Base-by-base conservation (phyloP, 2,797 vertebrate species). In the Pterois miles region DNA sequence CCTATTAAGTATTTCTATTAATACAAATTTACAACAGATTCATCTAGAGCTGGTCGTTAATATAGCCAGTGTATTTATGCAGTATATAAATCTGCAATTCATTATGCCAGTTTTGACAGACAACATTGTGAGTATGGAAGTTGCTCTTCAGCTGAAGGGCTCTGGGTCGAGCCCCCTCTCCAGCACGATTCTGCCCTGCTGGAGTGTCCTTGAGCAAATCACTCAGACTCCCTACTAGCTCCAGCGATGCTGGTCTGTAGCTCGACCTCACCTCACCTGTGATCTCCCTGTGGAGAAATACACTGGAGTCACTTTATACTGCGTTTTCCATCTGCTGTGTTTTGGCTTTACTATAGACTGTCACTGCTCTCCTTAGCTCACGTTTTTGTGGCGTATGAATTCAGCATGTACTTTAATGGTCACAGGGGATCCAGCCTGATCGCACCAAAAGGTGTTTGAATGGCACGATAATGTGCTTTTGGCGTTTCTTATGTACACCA, bases 181-280 rank as follows among this genome's bases (percentile, higher is more conserved):
- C 68, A 43, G 63, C 73, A 75, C 64, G 72, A 68, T 81, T 75
- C 68, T 70, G 29, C 62, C 82, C 65, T 52, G 52, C 60, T 91
- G 31, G 81, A 88, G 86, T 71, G 71, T 83, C 83, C 87, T 91
- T 73, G 48, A 88, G 63, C 83, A 84, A 87, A 83, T 82, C 79
- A 77, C 72, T 80, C 66, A 58, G 36, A 48, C 46, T 66, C 52
- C 62, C 9, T 11, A 5, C 43, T 36, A 29, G 54, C 64, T 74
- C 69, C 29, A 48, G 71, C 18, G 4, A 71, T 31, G 65, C 74
- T 27, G 48, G 22, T 68, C 60, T 71, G 58, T 48, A 69, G 62
- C 71, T 87, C 48, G 70, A 34, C 71, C 79, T 50, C 25, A 14
- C 16, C 46, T 87, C 80, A 88, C 74, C 81, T 87, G 63, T 91